Evolutionary conservation across 2,113 vertebrate species (phyloP).

Genomic region (Chloropsis cyanopogon): DNA sequence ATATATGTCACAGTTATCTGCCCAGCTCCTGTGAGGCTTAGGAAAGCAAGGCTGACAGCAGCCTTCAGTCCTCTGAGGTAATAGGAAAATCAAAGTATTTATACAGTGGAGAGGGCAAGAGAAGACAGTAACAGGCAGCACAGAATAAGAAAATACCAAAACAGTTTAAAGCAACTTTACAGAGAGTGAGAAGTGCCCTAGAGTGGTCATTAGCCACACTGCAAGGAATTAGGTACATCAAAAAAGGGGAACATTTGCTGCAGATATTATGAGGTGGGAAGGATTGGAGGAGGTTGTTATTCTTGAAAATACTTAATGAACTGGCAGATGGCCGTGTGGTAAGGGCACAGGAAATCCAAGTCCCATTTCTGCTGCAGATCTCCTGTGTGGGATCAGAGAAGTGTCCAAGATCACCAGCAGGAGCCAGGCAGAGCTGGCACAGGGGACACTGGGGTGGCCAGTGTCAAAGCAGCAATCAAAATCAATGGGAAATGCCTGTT

Average conservation of each 20-base stretch:
- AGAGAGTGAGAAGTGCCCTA: not conserved
- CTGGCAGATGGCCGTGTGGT: conserved; percentile 4
- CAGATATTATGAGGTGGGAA: conserved; percentile 26
- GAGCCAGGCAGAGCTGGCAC: not conserved
- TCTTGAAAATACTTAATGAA: conserved; percentile 7
- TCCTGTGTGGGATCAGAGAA: not conserved
- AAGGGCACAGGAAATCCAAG: not conserved
- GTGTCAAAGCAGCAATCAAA: not conserved
- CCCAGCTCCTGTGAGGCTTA: not conserved
- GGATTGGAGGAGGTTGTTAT: not conserved
- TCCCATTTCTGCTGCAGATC: not conserved
- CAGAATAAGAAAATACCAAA: not conserved
- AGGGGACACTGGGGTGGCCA: not conserved
- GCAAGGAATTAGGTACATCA: not conserved
- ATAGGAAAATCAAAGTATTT: not conserved
- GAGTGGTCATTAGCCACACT: conserved; percentile 14
- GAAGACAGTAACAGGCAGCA: not conserved
- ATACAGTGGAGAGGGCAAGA: not conserved
- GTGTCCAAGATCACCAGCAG: not conserved
- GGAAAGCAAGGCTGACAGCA: not conserved
- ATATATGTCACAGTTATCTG: not conserved
- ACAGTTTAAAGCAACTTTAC: conserved; percentile 14
- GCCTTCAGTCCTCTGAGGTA: not conserved
- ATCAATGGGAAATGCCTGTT: not conserved
- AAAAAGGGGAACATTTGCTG: not conserved